Base-by-base conservation (phyloP, 2,888 invertebrate genomes). In the Parapristionchus giblindavisi region DNA sequence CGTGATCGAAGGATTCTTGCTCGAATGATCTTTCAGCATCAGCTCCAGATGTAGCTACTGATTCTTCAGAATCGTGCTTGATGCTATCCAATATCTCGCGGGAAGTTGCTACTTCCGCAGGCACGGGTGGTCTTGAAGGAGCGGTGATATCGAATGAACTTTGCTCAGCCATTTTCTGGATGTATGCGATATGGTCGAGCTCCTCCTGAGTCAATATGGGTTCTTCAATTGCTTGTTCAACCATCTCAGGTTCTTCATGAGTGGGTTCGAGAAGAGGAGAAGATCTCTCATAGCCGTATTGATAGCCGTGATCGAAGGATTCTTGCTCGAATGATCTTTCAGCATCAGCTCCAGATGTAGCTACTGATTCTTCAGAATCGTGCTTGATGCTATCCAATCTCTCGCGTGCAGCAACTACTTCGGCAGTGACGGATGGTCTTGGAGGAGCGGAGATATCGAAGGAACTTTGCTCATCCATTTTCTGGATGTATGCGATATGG, bases 401-500 rank as follows among this genome's bases (percentile, higher is more conserved):
- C 11, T 58, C 58, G 14, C 58, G 29, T 14, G 58, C 58, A 17
- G 58, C 58, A 14, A 58, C 40, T n/a, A 61, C 40, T 3, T 61
- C 61, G 6, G 36, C 61, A 11, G n/a, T 5, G 40, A 40, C 24
- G 1, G 61, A n/a, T 40, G 61, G 61, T 36, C 40, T 61, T 14
- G 61, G 5, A 34, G 61, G 61, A 38, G 61, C 61, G 29, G 40
- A 6, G 36, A 40, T 61, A 1, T 80, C 80, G 65, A 80, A 78
- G 1, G 80, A 78, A 3, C 77, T 72, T 60, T 81, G 80, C 29
- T 78, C 77, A 1, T 76, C 78, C 38, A 78, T 66, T 54, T 56
- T 72, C 61, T 78, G 77, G 43, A 78, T 77, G 61, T 60, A 72
- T 21, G 79, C 78, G 73, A 79, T 79, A 58, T 79, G 79, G 38